These are phyloP conservation scores for Spilosoma lubricipeda DNA, from an alignment of 2,888 invertebrate genomes.

Conservation along the genomic window DNA sequence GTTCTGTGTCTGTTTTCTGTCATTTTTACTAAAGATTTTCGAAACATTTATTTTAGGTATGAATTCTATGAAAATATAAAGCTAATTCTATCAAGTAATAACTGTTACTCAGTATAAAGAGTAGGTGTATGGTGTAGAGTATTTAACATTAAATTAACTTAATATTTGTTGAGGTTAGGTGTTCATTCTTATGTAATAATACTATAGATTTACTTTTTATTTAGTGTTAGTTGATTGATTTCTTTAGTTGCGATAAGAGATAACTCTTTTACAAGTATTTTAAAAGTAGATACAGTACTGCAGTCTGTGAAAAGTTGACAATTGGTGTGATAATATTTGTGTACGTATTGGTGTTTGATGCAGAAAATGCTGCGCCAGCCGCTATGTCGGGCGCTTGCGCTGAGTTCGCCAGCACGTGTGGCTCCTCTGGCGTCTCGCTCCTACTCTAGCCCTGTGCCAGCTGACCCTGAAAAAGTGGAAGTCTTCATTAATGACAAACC, in stretches of 20 bases:
- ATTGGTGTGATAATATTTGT: constrained; percentile 39
- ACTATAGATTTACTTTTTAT: constrained; percentile 65
- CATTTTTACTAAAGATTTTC: constrained; percentile 55
- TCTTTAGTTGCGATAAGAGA: constrained; percentile 15
- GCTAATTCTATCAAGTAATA: constrained; percentile 48
- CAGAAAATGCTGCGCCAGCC: constrained; percentile 92
- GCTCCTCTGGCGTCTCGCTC: constrained; percentile 78
- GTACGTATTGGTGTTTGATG: constrained; percentile 59
- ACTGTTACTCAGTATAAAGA: constrained; percentile 19
- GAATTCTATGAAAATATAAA: constrained; percentile 58
- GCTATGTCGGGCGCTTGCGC: constrained; percentile 88
- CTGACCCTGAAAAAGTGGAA: constrained; percentile 93
- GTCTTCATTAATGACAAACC: constrained; percentile 99
- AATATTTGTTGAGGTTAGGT: constrained; percentile 75
- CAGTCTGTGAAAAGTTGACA: constrained; percentile 18
- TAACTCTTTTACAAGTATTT: not conserved
- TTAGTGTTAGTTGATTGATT: constrained; percentile 36
- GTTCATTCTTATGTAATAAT: constrained; percentile 83
- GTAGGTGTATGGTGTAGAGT: constrained; percentile 16
- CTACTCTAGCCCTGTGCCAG: constrained; percentile 80
- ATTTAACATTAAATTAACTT: constrained; percentile 16
- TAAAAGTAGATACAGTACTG: constrained; percentile 2
- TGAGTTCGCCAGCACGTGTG: constrained; percentile 74
- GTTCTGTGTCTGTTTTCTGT: constrained; percentile 60
- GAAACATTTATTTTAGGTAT: constrained; percentile 62